Evolutionary conservation across 2,797 vertebrate species (phyloP), one percentile per base, ranked within the genome.

Genomic region (Phrynocephalus vlangalii): DNA sequence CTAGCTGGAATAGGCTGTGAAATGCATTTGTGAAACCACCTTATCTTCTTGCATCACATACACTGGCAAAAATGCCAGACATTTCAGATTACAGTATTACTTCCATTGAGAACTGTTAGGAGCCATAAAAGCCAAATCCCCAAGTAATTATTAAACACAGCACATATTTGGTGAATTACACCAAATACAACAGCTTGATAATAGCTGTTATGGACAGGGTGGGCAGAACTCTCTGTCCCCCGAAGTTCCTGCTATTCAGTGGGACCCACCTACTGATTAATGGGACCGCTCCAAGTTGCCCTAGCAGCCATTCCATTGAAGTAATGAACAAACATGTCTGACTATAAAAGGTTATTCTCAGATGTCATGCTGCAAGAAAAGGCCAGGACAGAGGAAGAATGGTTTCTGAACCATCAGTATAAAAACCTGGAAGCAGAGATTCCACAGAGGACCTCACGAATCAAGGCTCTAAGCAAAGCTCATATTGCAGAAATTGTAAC

Each of bases 71-170:
- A 84, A 79, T 73, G 52, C n/a, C 70, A 79, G 78, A 72, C 67
- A 79, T 79, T 89, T 70, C 38, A 66, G 38, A 79, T 80, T 18
- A 33, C 33, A 33, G 33, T 33, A 79, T 66, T 85, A 81, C 60
- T 52, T 85, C 48, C 9, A 33, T 6, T 38, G 71, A 81, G 60
- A 80, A 52, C 48, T 75, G 71, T 56, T 28, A 80, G n/a, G 33
- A 67, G 67, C 76, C 50, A 84, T 88, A 66, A 88, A 88, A 84
- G 81, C 28, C 15, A 88, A 66, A 73, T 80, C 77, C 68, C 83
- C 73, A 52, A 66, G 70, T 63, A 79, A 79, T 84, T 84, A 73
- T 88, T 88, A 67, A 88, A 56, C 28, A 48, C 6, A 67, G 77
- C 24, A 86, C 70, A 81, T 79, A 38, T 80, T 88, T 18, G 6